Conservation (phyloP, 2,113 vertebrate species). For the Rhegmatorhina hoffmannsi region DNA sequence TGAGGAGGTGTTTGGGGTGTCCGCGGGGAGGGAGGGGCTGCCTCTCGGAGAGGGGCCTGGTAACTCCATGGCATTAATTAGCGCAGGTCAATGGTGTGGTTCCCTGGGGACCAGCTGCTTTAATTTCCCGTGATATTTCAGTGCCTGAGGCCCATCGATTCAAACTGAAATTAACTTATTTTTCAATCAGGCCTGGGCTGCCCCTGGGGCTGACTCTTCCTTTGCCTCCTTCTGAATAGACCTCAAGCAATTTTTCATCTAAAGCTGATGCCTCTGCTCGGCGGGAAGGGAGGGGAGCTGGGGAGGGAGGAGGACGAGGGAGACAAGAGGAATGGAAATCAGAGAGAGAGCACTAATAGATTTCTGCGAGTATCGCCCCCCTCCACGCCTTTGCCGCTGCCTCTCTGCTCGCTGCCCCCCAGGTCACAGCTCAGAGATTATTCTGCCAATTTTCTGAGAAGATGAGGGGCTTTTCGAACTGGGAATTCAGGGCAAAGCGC, state of each 20-base stretch:
- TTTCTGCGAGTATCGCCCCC: constrained; percentile 10
- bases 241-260: constrained; percentile 91
- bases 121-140: constrained; percentile 99
- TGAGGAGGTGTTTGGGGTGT: constrained; percentile 85
- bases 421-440: constrained; percentile 47
- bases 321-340: constrained; percentile 69
- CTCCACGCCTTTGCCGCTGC: neutral
- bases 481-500: constrained; percentile 24
- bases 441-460: constrained; percentile 56
- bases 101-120: constrained; percentile 94
- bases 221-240: constrained; percentile 86
- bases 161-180: constrained; percentile 99
- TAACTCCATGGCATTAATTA: constrained; percentile 98
- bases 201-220: constrained; percentile 93
- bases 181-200: constrained; percentile 97
- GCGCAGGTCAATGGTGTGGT: constrained; percentile 92
- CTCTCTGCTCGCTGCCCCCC: neutral
- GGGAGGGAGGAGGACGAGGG: constrained; percentile 30
- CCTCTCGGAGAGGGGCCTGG: constrained; percentile 61
- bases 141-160: constrained; percentile 99
- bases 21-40: constrained; percentile 66
- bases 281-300: constrained; percentile 37
- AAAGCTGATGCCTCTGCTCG: constrained; percentile 74
- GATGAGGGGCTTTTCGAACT: constrained; percentile 43
- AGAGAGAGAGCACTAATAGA: constrained; percentile 56